These are phyloP conservation scores for Tetheella fluctuosa DNA, from an alignment of 2,888 invertebrate genomes.

Conservation along the genomic window DNA sequence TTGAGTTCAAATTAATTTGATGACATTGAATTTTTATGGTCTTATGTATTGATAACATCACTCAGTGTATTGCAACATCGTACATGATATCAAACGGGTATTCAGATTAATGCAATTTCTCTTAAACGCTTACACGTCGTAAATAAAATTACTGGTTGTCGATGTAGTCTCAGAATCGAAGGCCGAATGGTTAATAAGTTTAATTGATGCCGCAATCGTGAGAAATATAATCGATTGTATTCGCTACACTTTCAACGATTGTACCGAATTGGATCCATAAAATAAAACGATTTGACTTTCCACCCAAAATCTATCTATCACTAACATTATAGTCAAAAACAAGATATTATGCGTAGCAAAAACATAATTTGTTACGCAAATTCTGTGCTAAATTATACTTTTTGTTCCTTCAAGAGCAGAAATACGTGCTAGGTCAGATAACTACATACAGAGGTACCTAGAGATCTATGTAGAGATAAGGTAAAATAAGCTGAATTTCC, in stretches of 20 bases:
- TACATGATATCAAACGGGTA: conserved; percentile 82
- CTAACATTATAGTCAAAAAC: too few relatives aligned
- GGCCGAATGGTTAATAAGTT: conserved; percentile 66
- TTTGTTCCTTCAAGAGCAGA: too few relatives aligned
- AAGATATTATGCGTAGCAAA: too few relatives aligned
- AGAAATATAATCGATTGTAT: conserved; percentile 37
- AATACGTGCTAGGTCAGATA: too few relatives aligned
- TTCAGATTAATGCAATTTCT: conserved; percentile 84
- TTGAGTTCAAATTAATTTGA: conserved; percentile 50
- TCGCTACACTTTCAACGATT: conserved; percentile 30
- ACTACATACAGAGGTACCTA: too few relatives aligned
- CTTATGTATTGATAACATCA: conserved; percentile 44
- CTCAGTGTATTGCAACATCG: conserved; percentile 81
- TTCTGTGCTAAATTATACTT: too few relatives aligned
- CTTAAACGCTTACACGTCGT: conserved; percentile 84
- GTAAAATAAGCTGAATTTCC: too few relatives aligned
- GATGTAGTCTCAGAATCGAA: conserved; percentile 59
- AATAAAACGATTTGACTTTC: background rate
- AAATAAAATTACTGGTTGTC: conserved; percentile 81
- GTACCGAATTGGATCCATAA: background rate
- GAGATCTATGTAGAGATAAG: too few relatives aligned
- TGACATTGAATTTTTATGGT: conserved; percentile 44
- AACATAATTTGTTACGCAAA: too few relatives aligned
- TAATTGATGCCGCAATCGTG: conserved; percentile 68
- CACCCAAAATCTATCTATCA: too few relatives aligned